These are phyloP conservation scores for Drosophila mayri DNA, from an alignment of 1,140 invertebrate genomes.

Conservation along the genomic window DNA sequence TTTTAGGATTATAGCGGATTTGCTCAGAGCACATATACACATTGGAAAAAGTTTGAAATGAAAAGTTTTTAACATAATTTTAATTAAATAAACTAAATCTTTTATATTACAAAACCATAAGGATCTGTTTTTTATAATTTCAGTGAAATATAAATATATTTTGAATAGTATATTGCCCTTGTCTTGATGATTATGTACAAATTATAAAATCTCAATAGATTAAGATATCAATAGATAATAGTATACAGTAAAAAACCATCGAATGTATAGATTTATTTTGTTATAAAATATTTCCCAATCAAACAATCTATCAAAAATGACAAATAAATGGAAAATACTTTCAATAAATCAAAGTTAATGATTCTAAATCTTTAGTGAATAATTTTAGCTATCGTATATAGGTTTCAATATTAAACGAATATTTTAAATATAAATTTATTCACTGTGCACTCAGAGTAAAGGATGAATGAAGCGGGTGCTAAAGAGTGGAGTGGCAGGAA, in stretches of 20 bases:
- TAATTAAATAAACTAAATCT: too few species aligned
- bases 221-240: background rate
- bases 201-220: too few species aligned
- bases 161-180: background rate
- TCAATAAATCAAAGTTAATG: background rate
- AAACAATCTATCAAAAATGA: too few species aligned
- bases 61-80: too few species aligned
- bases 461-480: background rate
- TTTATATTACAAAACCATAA: background rate
- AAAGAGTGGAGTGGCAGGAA: background rate
- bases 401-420: background rate
- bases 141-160: too few species aligned
- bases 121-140: background rate
- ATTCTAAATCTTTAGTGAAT: background rate
- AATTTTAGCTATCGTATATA: background rate
- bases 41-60: background rate
- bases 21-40: conserved; percentile 21
- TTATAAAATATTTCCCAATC: too few species aligned
- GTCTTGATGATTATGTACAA: background rate
- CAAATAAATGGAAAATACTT: background rate
- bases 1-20: conserved; percentile 70
- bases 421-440: background rate
- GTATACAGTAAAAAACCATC: background rate
- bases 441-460: background rate
- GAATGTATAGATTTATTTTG: too few species aligned